Base-by-base conservation (phyloP, 2,888 invertebrate genomes). In the Bugulina stolonifera region DNA sequence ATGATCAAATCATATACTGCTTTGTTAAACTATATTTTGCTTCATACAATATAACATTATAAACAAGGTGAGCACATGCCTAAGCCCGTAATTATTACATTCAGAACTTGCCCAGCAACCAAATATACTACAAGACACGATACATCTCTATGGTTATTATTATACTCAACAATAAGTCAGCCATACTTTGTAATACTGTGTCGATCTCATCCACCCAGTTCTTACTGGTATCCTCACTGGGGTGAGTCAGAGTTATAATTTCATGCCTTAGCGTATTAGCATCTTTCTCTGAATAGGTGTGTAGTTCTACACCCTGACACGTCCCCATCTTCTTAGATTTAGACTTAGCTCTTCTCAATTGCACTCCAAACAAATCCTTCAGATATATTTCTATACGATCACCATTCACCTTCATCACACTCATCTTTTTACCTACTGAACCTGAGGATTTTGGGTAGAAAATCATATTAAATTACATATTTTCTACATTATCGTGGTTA, bases 171-270 rank as follows among this genome's bases (percentile, higher is more conserved):
- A n/a, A n/a, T n/a, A n/a, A n/a, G n/a, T n/a, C n/a, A n/a, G n/a
- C n/a, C 64, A 25, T 64, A 64, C 64, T 32, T 64, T 64, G 22
- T 3, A 64, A 32, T 1, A 35, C 34, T 35, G 43, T 22, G 25
- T 70, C 34, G 29, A 74, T 74, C 32, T 35, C 57, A 14, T 69
- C 55, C 25, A 72, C 34, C 73, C 73, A 74, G n/a, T 34, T 23
- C 25, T 14, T 35, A 52, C 72, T 58, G 35, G 72, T 69, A 35
- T 55, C 74, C 35, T 73, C 74, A 71, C 73, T 74, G 18, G 74
- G 74, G 34, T 74, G 74, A 1, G 23, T 29, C 10, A 74, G 71
- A 27, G 71, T 25, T 3, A 74, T 64, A 1, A 71, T 29, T 43
- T 72, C 23, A 22, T 73, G 72, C 64, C 69, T 72, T 18, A 72